Conservation (phyloP, 1,140 invertebrate genomes). For the Plodia interpunctella region DNA sequence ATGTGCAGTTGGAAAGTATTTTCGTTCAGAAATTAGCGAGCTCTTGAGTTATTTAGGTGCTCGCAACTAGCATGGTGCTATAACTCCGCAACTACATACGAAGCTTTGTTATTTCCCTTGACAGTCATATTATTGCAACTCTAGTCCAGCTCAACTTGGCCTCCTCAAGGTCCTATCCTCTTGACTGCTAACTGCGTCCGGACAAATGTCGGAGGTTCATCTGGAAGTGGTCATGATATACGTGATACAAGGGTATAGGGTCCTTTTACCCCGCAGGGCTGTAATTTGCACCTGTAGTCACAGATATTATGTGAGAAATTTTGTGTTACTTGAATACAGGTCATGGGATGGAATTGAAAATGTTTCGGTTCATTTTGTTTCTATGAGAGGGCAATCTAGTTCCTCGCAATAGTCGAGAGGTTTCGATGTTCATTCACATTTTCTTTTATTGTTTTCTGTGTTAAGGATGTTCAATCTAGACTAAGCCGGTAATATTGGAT, state of each 20-base stretch:
- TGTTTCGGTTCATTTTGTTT: slow-evolving; percentile 24
- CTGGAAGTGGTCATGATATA: slow-evolving; percentile 42
- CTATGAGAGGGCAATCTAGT: slow-evolving; percentile 18
- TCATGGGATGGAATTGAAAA: slow-evolving; percentile 40
- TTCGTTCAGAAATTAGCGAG: not conserved
- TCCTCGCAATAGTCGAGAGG: slow-evolving; percentile 1
- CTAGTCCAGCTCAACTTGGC: slow-evolving; percentile 52
- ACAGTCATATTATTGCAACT: slow-evolving; percentile 63
- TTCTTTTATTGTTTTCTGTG: not conserved
- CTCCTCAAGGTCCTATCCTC: slow-evolving; percentile 34
- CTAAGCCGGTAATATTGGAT: not conserved
- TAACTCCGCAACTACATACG: slow-evolving; percentile 49
- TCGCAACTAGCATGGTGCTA: slow-evolving; percentile 40
- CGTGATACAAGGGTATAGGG: slow-evolving; percentile 57
- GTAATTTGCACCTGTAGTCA: slow-evolving; percentile 69
- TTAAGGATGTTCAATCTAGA: not conserved
- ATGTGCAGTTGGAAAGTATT: not conserved
- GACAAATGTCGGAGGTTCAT: slow-evolving; percentile 40
- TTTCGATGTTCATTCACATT: not conserved
- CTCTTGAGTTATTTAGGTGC: slow-evolving; percentile 38
- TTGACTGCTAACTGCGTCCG: slow-evolving; percentile 7
- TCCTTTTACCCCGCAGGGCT: slow-evolving; percentile 51
- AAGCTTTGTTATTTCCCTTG: slow-evolving; percentile 67
- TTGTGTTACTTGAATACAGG: slow-evolving; percentile 47
- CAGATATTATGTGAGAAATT: slow-evolving; percentile 67